Evolutionary conservation across 64 coral and sea anemone species (phyloP).

Genomic region (Montipora foliosa): DNA sequence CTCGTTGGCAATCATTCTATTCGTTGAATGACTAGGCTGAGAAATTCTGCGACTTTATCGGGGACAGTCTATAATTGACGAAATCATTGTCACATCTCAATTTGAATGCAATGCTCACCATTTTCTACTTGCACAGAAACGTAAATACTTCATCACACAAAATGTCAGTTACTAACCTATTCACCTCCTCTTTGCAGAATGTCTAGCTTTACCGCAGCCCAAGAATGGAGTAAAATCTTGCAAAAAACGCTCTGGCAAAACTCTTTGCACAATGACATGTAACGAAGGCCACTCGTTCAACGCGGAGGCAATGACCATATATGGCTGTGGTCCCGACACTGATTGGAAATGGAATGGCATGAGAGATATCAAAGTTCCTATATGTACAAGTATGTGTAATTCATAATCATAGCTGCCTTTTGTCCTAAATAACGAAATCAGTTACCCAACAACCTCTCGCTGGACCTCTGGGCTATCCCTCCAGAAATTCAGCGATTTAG

Average conservation of each 20-base stretch:
- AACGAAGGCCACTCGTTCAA: slow-evolving; percentile 41
- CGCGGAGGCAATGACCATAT: slow-evolving; percentile 23
- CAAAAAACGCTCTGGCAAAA: slow-evolving; percentile 36
- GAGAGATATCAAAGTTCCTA: neutral
- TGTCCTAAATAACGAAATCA: neutral
- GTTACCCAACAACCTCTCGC: neutral
- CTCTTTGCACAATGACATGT: slow-evolving; percentile 43
- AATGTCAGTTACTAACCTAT: neutral
- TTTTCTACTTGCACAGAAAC: slow-evolving; percentile 19
- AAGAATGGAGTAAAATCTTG: slow-evolving; percentile 35
- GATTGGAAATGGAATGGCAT: slow-evolving; percentile 71
- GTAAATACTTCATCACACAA: neutral
- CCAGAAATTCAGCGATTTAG: neutral
- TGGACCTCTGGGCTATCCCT: neutral
- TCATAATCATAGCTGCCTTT: slow-evolving; percentile 3
- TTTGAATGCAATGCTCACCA: neutral
- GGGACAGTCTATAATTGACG: neutral
- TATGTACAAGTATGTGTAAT: slow-evolving; percentile 48
- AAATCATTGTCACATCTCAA: neutral
- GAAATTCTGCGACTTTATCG: neutral
- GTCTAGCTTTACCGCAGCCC: slow-evolving; percentile 17
- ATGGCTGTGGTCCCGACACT: slow-evolving; percentile 78
- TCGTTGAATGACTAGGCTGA: neutral
- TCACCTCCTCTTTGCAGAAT: slow-evolving; percentile 5
- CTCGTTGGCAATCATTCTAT: neutral